A percentile compares a stretch with the other conserved stretches of the same genome.
These are phyloP conservation scores for Willisornis vidua DNA, from an alignment of 2,113 vertebrate species.

Conservation along the genomic window DNA sequence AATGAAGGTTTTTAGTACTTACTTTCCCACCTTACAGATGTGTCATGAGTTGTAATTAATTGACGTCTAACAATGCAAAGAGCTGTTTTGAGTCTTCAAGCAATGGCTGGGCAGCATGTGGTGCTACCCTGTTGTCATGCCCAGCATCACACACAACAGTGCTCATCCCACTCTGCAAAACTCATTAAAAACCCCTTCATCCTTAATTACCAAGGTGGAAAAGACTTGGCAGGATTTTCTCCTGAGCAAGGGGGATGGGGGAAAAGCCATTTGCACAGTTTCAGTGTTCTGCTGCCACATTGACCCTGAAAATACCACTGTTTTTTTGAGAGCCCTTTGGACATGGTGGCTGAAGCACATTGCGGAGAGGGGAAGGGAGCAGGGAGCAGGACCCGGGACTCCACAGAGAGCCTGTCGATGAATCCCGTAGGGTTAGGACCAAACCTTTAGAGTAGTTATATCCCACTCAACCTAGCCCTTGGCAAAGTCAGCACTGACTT, in stretches of 20 bases:
- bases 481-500: not conserved
- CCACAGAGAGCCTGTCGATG: accelerated
- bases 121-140: not conserved
- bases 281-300: not conserved
- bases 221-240: not conserved
- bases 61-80: not conserved
- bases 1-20: not conserved
- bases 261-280: not conserved
- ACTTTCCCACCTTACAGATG: not conserved
- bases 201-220: not conserved
- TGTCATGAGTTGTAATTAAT: not conserved
- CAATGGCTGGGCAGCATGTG: not conserved
- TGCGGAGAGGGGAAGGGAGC: not conserved
- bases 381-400: not conserved
- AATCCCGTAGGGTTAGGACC: conserved; percentile 23
- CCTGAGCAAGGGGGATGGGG: not conserved
- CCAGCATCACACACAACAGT: not conserved
- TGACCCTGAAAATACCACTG: not conserved
- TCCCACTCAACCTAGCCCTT: not conserved
- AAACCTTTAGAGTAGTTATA: conserved; percentile 42
- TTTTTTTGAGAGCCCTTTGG: not conserved
- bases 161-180: not conserved
- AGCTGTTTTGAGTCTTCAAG: not conserved
- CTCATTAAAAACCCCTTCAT: not conserved
- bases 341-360: accelerated